Evolutionary conservation across 2,888 invertebrate genomes (phyloP).

Genomic region (Cryptops parisi): DNA sequence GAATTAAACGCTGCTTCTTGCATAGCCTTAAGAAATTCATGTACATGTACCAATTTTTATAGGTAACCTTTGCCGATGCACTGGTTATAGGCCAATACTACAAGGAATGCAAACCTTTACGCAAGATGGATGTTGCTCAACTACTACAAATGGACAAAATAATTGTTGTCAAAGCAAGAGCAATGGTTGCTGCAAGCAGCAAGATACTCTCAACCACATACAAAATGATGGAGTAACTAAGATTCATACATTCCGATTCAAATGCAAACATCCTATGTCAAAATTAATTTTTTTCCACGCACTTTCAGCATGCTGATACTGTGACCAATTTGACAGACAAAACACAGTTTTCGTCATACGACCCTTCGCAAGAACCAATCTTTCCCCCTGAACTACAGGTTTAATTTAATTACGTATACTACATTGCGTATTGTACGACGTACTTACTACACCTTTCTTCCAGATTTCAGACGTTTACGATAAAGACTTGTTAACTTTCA

Average conservation of each 20-base stretch:
- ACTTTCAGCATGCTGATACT: too few relatives aligned
- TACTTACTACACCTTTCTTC: too few relatives aligned
- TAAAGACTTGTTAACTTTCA: slow-evolving; percentile 44
- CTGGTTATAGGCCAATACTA: slow-evolving; percentile 27
- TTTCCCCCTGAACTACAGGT: slow-evolving; percentile 76
- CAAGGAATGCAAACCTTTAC: slow-evolving; percentile 23
- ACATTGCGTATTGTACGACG: too few relatives aligned
- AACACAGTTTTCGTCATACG: slow-evolving; percentile 41
- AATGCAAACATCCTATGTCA: too few relatives aligned
- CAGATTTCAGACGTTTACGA: slow-evolving; percentile 33
- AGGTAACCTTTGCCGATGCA: slow-evolving; percentile 28
- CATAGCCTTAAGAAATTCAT: too few relatives aligned
- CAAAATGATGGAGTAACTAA: too few relatives aligned
- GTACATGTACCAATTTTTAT: background rate
- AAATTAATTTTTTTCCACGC: too few relatives aligned
- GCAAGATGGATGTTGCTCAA: too few relatives aligned
- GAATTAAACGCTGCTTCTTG: too few relatives aligned
- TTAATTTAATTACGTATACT: too few relatives aligned
- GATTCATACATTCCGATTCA: slow-evolving; percentile 32
- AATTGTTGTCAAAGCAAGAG: background rate
- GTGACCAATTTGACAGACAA: too few relatives aligned
- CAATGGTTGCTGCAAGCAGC: background rate
- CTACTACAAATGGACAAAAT: slow-evolving; percentile 10
- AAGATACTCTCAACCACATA: too few relatives aligned
- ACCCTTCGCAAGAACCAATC: slow-evolving; percentile 73